These are phyloP conservation scores for Adrianichthys oophorus DNA, from an alignment of 2,797 vertebrate species.

Conservation along the genomic window DNA sequence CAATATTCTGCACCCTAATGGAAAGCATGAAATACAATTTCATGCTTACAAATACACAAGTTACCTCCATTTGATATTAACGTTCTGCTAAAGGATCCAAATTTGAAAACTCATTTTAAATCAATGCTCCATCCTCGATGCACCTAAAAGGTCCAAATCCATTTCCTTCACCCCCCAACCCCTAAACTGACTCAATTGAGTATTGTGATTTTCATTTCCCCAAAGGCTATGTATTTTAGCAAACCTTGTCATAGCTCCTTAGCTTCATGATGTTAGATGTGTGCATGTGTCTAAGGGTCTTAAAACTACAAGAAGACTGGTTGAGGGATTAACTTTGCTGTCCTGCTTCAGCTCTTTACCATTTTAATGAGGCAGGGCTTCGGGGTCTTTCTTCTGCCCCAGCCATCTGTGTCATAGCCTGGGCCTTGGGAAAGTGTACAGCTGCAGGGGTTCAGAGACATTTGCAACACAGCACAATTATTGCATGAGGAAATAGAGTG, in stretches of 20 bases:
- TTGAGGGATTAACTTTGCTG: constrained; percentile 64
- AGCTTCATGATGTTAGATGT: constrained; percentile 36
- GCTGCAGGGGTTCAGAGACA: constrained; percentile 48
- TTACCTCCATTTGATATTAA: constrained; percentile 11
- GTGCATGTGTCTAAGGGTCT: constrained; percentile 34
- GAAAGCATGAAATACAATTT: too few relatives aligned
- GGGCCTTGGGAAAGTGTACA: constrained; percentile 52
- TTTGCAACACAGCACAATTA: constrained; percentile 47
- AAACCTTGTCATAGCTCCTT: constrained; percentile 25
- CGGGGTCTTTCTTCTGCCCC: constrained; percentile 65
- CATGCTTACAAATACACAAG: background rate
- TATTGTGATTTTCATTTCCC: constrained; percentile 53
- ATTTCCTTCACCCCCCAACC: constrained; percentile 18
- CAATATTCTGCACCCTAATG: too few relatives aligned
- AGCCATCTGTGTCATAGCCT: constrained; percentile 71
- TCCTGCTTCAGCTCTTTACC: constrained; percentile 72
- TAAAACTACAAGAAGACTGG: constrained; percentile 49
- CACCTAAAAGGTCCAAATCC: constrained; percentile 6
- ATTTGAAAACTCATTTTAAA: constrained; percentile 24
- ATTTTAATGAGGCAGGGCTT: constrained; percentile 73
- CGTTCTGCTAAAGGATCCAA: constrained; percentile 7
- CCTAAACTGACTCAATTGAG: constrained; percentile 52
- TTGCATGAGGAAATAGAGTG: constrained; percentile 57
- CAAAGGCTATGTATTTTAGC: constrained; percentile 51
- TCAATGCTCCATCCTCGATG: constrained; percentile 23